Evolutionary conservation across 2,797 vertebrate species (phyloP).

Genomic region (Poeciliopsis paucimaculata): DNA sequence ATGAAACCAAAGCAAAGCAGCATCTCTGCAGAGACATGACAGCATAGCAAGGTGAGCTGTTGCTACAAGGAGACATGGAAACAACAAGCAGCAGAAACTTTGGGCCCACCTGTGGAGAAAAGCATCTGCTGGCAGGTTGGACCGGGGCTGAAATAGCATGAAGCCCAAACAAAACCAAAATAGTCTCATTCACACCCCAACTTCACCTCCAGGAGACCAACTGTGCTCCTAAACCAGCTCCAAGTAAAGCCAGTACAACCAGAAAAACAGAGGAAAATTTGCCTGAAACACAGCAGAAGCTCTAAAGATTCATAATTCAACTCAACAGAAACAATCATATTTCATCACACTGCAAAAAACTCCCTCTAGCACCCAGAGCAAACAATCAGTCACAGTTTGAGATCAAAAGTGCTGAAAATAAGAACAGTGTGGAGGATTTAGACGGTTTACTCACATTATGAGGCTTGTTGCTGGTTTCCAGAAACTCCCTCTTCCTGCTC

Average conservation of each 20-base stretch:
- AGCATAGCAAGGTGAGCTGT: background rate
- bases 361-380: background rate
- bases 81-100: background rate
- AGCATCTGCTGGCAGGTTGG: background rate
- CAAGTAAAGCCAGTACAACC: background rate
- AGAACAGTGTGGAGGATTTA: background rate
- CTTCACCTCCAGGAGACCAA: background rate
- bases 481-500: background rate
- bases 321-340: background rate
- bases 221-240: background rate
- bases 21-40: background rate
- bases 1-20: background rate
- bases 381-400: background rate
- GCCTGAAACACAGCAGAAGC: background rate
- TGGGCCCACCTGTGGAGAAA: background rate
- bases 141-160: background rate
- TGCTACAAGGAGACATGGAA: background rate
- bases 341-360: background rate
- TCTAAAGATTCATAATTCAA: background rate
- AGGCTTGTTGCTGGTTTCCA: slow-evolving; percentile 4
- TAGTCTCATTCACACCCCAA: background rate
- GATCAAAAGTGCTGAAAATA: slow-evolving; percentile 8
- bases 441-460: background rate
- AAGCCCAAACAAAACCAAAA: background rate
- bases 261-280: background rate